Evolutionary conservation across 2,797 vertebrate genomes (phyloP).

Genomic region (Gymnothorax reevesii): DNA sequence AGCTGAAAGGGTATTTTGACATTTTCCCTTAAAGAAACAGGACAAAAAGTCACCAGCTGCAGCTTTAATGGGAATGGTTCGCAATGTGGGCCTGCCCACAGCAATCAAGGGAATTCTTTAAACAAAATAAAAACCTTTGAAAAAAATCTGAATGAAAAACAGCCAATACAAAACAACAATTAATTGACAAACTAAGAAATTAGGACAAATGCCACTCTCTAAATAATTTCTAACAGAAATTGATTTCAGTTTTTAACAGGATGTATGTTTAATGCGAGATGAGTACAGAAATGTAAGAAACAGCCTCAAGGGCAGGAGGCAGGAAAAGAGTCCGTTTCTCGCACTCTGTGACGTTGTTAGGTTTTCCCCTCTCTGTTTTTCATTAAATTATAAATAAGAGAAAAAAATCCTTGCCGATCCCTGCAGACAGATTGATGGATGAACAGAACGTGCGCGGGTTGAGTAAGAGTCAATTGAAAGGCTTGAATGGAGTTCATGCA

Average conservation of each 20-base stretch:
- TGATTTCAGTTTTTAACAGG: constrained; percentile 8
- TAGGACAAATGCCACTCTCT: neutral
- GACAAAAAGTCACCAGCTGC: too few relatives aligned
- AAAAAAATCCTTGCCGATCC: neutral
- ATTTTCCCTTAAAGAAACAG: too few relatives aligned
- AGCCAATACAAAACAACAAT: neutral
- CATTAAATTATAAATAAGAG: neutral
- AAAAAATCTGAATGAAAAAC: neutral
- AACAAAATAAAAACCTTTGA: neutral
- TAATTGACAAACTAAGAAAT: neutral
- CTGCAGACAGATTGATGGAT: neutral
- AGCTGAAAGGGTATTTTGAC: too few relatives aligned
- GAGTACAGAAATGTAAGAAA: neutral
- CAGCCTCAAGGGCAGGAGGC: neutral
- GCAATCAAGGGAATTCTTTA: constrained; percentile 40
- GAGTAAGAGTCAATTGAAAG: neutral
- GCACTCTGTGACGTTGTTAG: neutral
- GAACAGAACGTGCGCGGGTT: neutral
- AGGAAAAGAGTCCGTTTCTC: neutral
- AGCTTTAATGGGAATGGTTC: neutral
- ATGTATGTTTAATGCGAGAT: constrained; percentile 10
- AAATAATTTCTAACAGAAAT: constrained; percentile 15
- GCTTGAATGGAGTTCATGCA: neutral
- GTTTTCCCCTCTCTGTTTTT: neutral
- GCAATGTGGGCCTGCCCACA: constrained; percentile 61